phyloP scores from a whole-genome alignment of 2,113 vertebrate genomes.

The Megaleporinus macrocephalus region DNA sequence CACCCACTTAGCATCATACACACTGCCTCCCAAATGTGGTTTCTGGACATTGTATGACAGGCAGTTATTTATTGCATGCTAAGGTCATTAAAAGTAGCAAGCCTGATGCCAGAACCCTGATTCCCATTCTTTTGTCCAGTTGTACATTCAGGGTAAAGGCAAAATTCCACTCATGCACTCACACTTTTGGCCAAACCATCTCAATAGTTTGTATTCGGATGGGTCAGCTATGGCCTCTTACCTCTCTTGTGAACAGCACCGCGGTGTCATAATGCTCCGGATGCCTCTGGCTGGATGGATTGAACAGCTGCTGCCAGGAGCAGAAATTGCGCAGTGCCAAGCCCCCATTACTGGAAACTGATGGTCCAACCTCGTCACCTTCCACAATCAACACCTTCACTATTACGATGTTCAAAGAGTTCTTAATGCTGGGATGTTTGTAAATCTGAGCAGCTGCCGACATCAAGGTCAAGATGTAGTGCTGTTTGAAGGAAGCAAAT shows the following conservation, averaged over 20 bases:
- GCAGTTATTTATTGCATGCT: too few species aligned
- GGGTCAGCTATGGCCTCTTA: conserved; percentile 59
- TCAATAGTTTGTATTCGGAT: background rate
- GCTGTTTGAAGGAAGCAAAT: conserved; percentile 70
- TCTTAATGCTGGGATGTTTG: conserved; percentile 93
- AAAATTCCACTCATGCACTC: background rate
- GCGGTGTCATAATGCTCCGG: conserved; percentile 94
- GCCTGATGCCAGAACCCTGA: background rate
- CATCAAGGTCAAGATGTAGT: conserved; percentile 90
- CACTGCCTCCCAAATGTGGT: too few species aligned
- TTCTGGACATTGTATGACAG: too few species aligned
- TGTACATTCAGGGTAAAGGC: too few species aligned
- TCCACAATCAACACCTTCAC: conserved; percentile 92
- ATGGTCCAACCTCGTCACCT: conserved; percentile 79
- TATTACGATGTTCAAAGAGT: conserved; percentile 87
- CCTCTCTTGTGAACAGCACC: conserved; percentile 93
- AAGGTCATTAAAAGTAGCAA: background rate
- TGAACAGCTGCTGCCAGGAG: conserved; percentile 91
- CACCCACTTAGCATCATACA: too few species aligned
- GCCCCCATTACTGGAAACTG: conserved; percentile 86
- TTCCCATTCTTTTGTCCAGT: background rate
- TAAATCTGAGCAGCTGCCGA: conserved; percentile 89
- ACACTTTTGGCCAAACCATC: background rate
- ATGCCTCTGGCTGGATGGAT: conserved; percentile 86
- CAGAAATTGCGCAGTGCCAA: conserved; percentile 94